Evolutionary conservation across 2,888 invertebrate genomes (phyloP), one percentile per base, ranked within the genome.

Genomic region (Pseudanteris insignis): DNA sequence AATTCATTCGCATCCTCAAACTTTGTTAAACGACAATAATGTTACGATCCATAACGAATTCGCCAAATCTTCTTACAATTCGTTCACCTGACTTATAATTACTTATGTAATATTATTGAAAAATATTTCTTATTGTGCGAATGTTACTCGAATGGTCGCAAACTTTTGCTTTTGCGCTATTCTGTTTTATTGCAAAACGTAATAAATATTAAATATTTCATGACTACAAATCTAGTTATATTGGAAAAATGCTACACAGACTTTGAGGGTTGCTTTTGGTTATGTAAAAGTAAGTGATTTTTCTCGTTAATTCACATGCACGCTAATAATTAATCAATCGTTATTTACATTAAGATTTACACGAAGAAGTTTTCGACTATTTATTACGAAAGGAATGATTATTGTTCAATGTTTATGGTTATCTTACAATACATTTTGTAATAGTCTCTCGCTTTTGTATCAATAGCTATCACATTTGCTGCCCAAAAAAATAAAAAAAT

Each of bases 41-140:
- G n/a, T n/a, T n/a, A n/a, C n/a, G n/a, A n/a, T 21, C 21, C 7
- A 21, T 7, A 21, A 7, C 21, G 7, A 3, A 21, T 5, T 21
- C 21, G 3, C 4, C 7, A 21, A 21, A 21, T 5, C 21, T 21
- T 21, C 21, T 5, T 3, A 3, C 3, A 21, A 21, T 21, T 21
- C 7, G 21, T 21, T 21, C 7, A 21, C 21, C 25, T 6, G n/a
- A 41, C 14, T 28, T 50, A 26, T 12, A 12, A 1, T 7, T 21
- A 21, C 7, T 21, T 21, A 21, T 21, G 3, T 21, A 21, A 5
- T 21, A 21, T 21, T 44, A 48, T 58, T 58, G 32, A 58, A 58
- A 58, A 58, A 50, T 58, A 58, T 21, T 57, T 43, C 21, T 57
- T 48, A 48, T 44, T 58, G 57, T 57, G 57, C 57, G 57, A 43